Percentiles rank a stretch among this genome's conserved stretches.
phyloP scores from a whole-genome alignment of 2,888 invertebrate genomes.

The Pseudococcus viburni region DNA sequence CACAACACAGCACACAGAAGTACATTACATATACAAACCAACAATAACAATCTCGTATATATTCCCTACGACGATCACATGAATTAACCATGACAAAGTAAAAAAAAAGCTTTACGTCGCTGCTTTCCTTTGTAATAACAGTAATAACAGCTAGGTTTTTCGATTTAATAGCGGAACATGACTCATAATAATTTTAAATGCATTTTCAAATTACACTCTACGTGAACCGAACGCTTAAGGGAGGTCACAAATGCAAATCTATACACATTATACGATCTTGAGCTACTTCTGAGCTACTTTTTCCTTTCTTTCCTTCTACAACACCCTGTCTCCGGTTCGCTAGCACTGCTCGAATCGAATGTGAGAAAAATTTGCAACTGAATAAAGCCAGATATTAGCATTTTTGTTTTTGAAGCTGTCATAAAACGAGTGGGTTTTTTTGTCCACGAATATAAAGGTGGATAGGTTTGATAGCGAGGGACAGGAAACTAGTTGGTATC shows the following conservation, averaged over 20 bases:
- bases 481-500: too few species aligned
- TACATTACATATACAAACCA: not conserved
- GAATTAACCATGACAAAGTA: slow-evolving; percentile 47
- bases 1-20: not conserved
- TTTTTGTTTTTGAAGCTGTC: not conserved
- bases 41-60: slow-evolving; percentile 31
- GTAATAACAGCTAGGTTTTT: slow-evolving; percentile 49
- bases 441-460: too few species aligned
- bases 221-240: slow-evolving; percentile 47
- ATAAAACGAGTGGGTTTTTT: too few species aligned
- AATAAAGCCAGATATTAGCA: not conserved
- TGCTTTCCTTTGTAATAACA: slow-evolving; percentile 50
- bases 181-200: slow-evolving; percentile 52
- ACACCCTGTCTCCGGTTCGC: not conserved
- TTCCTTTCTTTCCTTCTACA: not conserved
- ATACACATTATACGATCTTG: slow-evolving; percentile 23
- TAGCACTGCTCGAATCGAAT: not conserved
- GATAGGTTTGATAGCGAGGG: too few species aligned
- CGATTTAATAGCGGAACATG: slow-evolving; percentile 51
- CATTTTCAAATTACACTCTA: slow-evolving; percentile 49
- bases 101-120: slow-evolving; percentile 43
- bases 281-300: slow-evolving; percentile 33
- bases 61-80: slow-evolving; percentile 42
- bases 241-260: slow-evolving; percentile 47
- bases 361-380: slow-evolving; percentile 1